Conservation (phyloP, 2,113 vertebrate genomes). For the Psettodes erumei region DNA sequence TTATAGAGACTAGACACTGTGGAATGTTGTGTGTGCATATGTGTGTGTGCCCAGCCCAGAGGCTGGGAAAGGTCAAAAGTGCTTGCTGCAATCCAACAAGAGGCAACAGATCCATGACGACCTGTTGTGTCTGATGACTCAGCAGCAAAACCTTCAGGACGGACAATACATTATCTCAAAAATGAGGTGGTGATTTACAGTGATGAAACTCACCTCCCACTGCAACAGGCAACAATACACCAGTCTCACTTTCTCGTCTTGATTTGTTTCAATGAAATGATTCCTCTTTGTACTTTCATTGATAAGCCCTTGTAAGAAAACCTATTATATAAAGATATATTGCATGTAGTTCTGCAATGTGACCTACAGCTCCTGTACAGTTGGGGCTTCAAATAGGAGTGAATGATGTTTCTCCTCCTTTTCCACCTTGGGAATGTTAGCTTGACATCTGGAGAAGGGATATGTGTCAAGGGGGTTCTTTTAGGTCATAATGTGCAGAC, state of each 20-base stretch:
- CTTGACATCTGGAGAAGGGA: not conserved
- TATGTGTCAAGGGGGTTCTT: not conserved
- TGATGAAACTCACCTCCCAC: not conserved
- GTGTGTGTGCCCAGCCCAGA: not conserved
- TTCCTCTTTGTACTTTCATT: not conserved
- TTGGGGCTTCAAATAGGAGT: not conserved
- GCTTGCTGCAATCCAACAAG: not conserved
- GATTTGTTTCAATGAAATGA: not conserved
- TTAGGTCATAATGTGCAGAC: slow-evolving; percentile 38
- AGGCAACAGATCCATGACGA: not conserved
- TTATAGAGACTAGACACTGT: slow-evolving; percentile 3
- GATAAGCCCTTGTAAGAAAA: not conserved
- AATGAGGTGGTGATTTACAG: no score
- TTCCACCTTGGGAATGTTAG: not conserved
- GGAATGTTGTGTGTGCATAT: slow-evolving; percentile 4
- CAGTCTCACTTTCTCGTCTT: not conserved
- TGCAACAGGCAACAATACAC: not conserved
- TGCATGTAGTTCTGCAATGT: not conserved
- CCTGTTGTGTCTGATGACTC: slow-evolving; percentile 23
- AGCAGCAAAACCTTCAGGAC: not conserved
- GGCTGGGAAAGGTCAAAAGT: not conserved
- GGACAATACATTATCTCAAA: not conserved
- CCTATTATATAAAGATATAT: not conserved
- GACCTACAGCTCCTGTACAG: not conserved
- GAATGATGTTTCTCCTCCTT: slow-evolving; percentile 10